phyloP scores from a whole-genome alignment of 2,113 vertebrate genomes.

The Sula dactylatra region DNA sequence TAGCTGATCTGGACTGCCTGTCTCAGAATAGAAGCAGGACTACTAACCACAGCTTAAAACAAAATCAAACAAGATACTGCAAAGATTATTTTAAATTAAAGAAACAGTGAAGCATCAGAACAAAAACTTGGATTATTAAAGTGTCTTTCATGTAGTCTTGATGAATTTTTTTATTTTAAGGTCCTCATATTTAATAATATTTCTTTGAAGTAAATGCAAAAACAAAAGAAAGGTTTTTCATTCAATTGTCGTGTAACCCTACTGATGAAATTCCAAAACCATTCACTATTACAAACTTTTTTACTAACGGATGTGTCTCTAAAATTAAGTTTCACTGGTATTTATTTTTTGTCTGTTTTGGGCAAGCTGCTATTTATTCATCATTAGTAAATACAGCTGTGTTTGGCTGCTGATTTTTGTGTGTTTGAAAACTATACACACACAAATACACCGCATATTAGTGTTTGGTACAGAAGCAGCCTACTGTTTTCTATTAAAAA shows the following conservation, averaged over 20 bases:
- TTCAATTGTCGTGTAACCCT: neutral
- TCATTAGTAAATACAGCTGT: constrained; percentile 23
- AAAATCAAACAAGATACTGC: neutral
- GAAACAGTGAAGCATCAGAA: neutral
- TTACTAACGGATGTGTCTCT: neutral
- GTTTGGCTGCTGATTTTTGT: neutral
- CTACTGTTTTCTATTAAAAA: neutral
- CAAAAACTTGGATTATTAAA: neutral
- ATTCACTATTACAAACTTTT: neutral
- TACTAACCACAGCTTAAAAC: neutral
- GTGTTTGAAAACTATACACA: neutral
- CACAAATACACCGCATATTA: neutral
- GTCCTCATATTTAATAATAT: neutral
- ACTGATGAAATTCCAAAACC: neutral
- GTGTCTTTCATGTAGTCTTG: neutral
- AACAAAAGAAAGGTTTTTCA: neutral
- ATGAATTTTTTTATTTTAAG: neutral
- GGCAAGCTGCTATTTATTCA: constrained; percentile 2
- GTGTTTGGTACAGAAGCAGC: neutral
- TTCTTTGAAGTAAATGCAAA: neutral
- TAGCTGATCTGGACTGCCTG: neutral
- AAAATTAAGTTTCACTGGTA: neutral
- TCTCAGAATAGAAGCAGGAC: neutral
- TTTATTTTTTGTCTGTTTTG: neutral
- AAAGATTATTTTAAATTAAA: neutral